phyloP scores from a whole-genome alignment of 2,113 vertebrate species.

The Guaruba guarouba region DNA sequence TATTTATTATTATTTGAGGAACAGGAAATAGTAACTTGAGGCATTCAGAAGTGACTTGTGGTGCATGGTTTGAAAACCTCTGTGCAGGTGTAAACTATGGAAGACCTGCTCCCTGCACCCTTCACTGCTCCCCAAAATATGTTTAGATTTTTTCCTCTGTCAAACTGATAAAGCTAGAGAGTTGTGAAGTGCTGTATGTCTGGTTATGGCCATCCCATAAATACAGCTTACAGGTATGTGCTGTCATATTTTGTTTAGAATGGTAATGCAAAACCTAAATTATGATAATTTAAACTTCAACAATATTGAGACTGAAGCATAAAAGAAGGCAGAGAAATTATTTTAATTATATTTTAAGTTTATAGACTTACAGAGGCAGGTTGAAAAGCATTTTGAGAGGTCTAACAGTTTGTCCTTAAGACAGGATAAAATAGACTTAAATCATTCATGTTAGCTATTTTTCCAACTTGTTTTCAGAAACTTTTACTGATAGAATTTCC shows the following conservation, averaged over 20 bases:
- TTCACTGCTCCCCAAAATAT: background rate
- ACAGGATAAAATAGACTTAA: background rate
- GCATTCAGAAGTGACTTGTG: background rate
- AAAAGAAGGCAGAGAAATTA: background rate
- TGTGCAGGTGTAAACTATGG: background rate
- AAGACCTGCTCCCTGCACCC: background rate
- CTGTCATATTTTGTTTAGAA: background rate
- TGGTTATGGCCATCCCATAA: background rate
- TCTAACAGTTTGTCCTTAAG: background rate
- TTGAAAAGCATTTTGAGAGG: background rate
- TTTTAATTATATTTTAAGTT: background rate
- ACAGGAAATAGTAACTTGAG: background rate
- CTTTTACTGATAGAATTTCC: background rate
- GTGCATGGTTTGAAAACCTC: background rate
- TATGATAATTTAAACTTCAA: background rate
- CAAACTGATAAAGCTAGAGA: background rate
- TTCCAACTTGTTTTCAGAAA: background rate
- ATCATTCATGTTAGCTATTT: background rate
- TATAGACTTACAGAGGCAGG: background rate
- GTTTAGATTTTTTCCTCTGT: background rate
- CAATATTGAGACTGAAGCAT: background rate
- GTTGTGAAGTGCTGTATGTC: background rate
- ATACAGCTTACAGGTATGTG: background rate
- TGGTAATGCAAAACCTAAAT: background rate
- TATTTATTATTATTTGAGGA: background rate